Conservation (phyloP, 1,140 invertebrate species). For the Mamestra configurata region DNA sequence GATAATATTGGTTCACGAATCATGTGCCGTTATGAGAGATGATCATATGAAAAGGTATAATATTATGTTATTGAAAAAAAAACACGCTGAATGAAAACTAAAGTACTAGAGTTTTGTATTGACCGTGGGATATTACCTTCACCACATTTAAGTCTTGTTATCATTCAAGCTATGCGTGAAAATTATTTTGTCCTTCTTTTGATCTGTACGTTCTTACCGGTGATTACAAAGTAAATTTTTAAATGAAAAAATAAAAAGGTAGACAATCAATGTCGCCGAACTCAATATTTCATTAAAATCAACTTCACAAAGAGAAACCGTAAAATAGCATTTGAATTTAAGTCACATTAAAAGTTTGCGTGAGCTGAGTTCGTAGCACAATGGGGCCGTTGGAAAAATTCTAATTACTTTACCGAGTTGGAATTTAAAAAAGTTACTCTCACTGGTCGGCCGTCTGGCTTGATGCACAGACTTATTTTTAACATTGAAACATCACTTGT, state of each 20-base stretch:
- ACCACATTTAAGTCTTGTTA: no score
- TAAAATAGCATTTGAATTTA: constrained; percentile 85
- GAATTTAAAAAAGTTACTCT: constrained; percentile 81
- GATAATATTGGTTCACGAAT: constrained; percentile 19
- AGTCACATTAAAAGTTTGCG: constrained; percentile 85
- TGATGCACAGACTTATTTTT: constrained; percentile 52
- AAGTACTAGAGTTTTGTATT: background rate
- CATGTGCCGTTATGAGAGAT: background rate
- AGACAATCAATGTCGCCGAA: constrained; percentile 58
- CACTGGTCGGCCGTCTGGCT: constrained; percentile 59
- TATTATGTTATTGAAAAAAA: no score
- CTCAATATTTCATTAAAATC: constrained; percentile 75
- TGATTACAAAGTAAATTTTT: background rate
- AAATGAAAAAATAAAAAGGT: constrained; percentile 44
- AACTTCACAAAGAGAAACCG: constrained; percentile 76
- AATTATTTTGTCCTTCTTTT: no score
- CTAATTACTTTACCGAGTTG: constrained; percentile 84
- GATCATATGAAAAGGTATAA: background rate
- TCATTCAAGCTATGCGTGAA: no score
- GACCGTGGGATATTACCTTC: background rate
- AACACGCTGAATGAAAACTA: no score
- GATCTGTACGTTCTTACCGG: background rate
- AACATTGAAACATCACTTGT: constrained; percentile 60
- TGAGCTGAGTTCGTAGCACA: constrained; percentile 78
- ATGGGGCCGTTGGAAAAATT: constrained; percentile 83